These are phyloP conservation scores for Zhengitettix transpicula DNA, from an alignment of 2,888 invertebrate species.

Conservation along the genomic window DNA sequence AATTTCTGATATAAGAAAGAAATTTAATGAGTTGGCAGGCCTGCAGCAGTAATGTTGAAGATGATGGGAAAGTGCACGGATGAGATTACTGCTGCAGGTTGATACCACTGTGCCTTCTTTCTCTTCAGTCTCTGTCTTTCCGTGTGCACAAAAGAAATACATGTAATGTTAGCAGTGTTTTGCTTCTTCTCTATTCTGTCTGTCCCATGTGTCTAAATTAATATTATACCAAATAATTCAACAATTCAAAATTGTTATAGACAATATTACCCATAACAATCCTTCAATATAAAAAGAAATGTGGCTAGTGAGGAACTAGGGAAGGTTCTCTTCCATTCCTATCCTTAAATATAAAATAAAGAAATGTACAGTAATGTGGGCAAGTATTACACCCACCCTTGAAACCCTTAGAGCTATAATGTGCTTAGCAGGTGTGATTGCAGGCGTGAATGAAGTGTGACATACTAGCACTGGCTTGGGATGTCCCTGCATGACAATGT, in stretches of 20 bases:
- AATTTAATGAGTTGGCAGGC: slow-evolving; percentile 1
- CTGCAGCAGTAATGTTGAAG: slow-evolving; percentile 8
- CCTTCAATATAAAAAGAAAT: too few relatives aligned
- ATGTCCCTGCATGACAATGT: slow-evolving; percentile 1
- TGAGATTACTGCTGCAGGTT: slow-evolving; percentile 10
- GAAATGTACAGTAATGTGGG: too few relatives aligned
- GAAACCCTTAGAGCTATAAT: too few relatives aligned
- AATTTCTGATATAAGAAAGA: neutral
- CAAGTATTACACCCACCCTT: too few relatives aligned
- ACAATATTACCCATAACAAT: too few relatives aligned
- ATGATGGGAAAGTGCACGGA: slow-evolving; percentile 1
- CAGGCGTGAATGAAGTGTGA: slow-evolving; percentile 1
- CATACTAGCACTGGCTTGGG: slow-evolving; percentile 1
- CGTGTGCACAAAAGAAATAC: neutral
- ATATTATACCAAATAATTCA: neutral
- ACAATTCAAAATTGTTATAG: too few relatives aligned
- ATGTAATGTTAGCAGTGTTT: neutral
- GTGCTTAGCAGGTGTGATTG: neutral
- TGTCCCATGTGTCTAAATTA: neutral
- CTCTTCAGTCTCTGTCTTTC: slow-evolving; percentile 13
- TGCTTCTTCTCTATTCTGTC: slow-evolving; percentile 11
- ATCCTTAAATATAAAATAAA: too few relatives aligned
- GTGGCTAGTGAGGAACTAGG: too few relatives aligned
- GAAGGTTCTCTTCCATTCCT: too few relatives aligned
- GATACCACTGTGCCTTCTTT: neutral